phyloP scores from a whole-genome alignment of 2,113 vertebrate genomes.

The Thomomys bottae region DNA sequence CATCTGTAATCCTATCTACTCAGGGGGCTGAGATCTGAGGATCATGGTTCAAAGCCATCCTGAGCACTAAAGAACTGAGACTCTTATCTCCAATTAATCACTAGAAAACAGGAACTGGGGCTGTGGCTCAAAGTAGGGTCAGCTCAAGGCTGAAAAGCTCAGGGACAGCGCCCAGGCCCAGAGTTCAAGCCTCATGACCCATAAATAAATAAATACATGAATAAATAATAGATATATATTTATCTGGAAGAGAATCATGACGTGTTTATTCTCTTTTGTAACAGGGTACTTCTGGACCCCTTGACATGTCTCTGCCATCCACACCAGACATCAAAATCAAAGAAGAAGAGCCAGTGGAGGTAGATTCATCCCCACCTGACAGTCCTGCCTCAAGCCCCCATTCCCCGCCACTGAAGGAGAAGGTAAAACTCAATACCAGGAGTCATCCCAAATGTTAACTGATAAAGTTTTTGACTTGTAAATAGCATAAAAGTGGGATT shows the following conservation, averaged over 20 bases:
- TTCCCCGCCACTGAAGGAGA: conserved; percentile 77
- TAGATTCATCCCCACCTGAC: conserved; percentile 92
- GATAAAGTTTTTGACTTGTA: neutral
- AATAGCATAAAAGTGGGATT: conserved; percentile 38
- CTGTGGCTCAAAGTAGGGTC: no score
- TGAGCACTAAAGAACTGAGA: no score
- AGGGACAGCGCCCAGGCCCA: no score
- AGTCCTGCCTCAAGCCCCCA: conserved; percentile 90
- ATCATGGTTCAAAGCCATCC: no score
- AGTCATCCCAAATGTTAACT: conserved; percentile 36
- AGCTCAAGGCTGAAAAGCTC: no score
- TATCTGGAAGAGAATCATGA: conserved; percentile 49
- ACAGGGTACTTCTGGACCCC: conserved; percentile 84
- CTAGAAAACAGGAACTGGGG: no score
- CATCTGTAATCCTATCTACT: no score
- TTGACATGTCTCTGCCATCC: conserved; percentile 95
- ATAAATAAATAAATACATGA: no score
- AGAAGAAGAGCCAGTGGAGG: conserved; percentile 93
- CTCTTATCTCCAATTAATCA: no score
- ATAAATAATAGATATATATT: conserved; percentile 16
- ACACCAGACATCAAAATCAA: conserved; percentile 94
- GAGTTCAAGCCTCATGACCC: no score
- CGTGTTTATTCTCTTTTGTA: conserved; percentile 56
- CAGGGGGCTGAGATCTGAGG: no score
- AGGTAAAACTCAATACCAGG: conserved; percentile 79